These are phyloP conservation scores for Oreohelix idahoensis DNA, from an alignment of 1,140 invertebrate genomes.

Conservation along the genomic window DNA sequence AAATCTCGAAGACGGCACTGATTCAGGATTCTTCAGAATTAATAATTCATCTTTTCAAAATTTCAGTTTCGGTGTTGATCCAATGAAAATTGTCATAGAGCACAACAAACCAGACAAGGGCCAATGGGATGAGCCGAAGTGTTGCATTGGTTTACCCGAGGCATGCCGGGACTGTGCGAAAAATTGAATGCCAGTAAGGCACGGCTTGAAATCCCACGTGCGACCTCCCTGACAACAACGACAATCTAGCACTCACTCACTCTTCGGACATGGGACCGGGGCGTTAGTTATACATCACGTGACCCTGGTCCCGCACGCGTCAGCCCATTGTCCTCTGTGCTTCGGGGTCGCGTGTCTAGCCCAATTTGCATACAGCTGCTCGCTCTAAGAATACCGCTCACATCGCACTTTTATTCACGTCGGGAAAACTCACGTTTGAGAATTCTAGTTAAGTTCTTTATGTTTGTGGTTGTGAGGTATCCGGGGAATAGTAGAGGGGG, in stretches of 20 bases:
- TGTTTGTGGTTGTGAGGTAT: neutral
- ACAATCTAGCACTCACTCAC: neutral
- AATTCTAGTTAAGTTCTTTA: neutral
- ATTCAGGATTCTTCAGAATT: neutral
- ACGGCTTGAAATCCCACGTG: neutral
- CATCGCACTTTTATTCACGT: neutral
- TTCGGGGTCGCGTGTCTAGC: constrained; percentile 8
- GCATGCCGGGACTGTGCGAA: neutral
- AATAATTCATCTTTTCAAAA: neutral
- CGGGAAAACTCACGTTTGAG: neutral
- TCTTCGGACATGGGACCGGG: neutral
- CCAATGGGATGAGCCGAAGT: neutral
- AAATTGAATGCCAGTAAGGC: neutral
- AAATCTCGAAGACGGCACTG: too few species aligned
- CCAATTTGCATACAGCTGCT: constrained; percentile 10
- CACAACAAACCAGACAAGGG: neutral
- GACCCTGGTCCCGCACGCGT: constrained; percentile 8
- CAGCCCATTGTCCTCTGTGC: neutral
- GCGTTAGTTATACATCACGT: constrained; percentile 14
- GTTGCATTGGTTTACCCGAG: neutral
- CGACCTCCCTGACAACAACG: neutral
- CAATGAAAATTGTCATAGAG: neutral
- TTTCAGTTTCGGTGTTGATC: neutral
- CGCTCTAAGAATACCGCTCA: neutral
- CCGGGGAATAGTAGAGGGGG: too few species aligned